These are phyloP conservation scores for Lepidurus couesii DNA, from an alignment of 1,140 invertebrate genomes.

Conservation along the genomic window DNA sequence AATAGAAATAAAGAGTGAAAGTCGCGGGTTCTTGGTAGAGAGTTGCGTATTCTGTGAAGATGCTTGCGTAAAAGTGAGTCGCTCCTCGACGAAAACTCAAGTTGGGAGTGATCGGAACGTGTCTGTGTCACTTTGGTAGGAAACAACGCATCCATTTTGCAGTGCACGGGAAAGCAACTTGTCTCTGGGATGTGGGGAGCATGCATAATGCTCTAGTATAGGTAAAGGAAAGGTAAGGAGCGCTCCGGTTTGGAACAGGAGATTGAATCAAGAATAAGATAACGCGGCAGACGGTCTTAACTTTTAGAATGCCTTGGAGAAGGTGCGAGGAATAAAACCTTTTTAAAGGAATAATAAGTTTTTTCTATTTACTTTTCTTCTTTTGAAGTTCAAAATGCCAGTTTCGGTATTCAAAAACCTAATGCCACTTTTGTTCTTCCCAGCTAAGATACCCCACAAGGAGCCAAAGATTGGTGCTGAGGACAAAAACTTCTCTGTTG, in stretches of 20 bases:
- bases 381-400: too few species aligned
- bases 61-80: too few species aligned
- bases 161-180: neutral
- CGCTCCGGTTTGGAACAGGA: neutral
- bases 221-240: neutral
- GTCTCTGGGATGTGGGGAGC: neutral
- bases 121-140: neutral
- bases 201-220: neutral
- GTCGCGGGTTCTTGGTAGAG: neutral
- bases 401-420: too few species aligned
- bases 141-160: slow-evolving; percentile 16
- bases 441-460: too few species aligned
- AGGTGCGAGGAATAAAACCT: too few species aligned
- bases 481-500: too few species aligned
- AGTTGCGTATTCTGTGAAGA: neutral
- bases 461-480: too few species aligned
- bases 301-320: neutral
- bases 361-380: too few species aligned
- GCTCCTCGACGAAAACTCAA: neutral
- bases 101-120: neutral
- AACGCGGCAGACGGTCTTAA: neutral
- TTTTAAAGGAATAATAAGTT: too few species aligned
- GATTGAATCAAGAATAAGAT: neutral
- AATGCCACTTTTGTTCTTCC: too few species aligned
- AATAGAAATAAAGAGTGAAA: too few species aligned